phyloP scores from a whole-genome alignment of 2,797 vertebrate genomes.

The Caiman crocodilus region DNA sequence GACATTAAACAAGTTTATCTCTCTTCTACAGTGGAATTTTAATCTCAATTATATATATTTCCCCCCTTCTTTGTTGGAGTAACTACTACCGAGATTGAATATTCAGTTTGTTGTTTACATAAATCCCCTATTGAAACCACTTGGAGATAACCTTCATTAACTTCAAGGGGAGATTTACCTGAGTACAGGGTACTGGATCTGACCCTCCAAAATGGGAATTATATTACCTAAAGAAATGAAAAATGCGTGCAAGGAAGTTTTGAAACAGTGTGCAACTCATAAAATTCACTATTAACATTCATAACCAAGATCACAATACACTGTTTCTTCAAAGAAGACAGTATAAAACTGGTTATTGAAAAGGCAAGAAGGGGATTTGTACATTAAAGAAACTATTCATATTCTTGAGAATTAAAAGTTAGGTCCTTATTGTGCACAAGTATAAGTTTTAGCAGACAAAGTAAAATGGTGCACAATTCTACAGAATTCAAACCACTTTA shows the following conservation, averaged over 20 bases:
- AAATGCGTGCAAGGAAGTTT: neutral
- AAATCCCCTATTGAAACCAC: neutral
- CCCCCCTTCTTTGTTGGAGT: neutral
- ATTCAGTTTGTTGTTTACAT: neutral
- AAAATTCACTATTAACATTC: neutral
- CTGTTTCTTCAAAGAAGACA: neutral
- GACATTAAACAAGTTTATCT: neutral
- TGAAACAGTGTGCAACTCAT: neutral
- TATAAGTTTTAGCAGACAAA: neutral
- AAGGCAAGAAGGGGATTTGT: neutral
- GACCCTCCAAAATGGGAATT: neutral
- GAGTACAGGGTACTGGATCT: neutral
- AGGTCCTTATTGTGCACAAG: neutral
- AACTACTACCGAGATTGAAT: too few relatives aligned
- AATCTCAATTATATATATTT: neutral
- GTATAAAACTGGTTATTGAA: neutral
- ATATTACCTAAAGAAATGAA: neutral
- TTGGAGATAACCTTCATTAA: neutral
- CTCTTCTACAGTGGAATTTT: neutral
- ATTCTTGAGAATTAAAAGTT: neutral
- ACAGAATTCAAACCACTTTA: fast-evolving
- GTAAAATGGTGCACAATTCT: neutral
- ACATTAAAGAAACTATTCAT: neutral
- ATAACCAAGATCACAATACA: neutral
- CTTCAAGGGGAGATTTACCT: neutral